These are phyloP conservation scores for Theretra japonica DNA, from an alignment of 2,888 invertebrate species.

Conservation along the genomic window DNA sequence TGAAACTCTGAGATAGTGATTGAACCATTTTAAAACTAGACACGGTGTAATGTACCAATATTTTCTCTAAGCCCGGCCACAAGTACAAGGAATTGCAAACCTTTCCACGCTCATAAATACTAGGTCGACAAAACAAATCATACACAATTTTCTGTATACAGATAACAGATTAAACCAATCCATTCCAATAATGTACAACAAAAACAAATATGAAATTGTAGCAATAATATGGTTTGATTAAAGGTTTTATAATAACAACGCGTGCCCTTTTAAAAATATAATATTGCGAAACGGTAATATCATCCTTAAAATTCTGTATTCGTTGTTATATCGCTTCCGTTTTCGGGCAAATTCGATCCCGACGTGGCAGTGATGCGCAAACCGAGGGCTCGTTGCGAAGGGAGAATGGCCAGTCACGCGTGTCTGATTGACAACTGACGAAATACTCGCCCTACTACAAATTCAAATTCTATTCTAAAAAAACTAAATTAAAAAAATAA, in stretches of 20 bases:
- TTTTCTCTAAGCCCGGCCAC: too few species aligned
- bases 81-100: too few species aligned
- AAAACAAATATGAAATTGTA: not conserved
- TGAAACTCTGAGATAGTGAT: too few species aligned
- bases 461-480: conserved; percentile 9
- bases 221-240: not conserved
- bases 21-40: too few species aligned
- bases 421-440: conserved; percentile 72
- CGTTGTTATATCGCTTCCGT: conserved; percentile 57
- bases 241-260: not conserved
- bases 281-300: conserved; percentile 47
- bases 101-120: too few species aligned
- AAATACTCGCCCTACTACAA: conserved; percentile 50
- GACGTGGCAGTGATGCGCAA: conserved; percentile 57
- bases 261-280: conserved; percentile 37
- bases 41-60: too few species aligned
- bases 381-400: conserved; percentile 48
- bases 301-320: conserved; percentile 46
- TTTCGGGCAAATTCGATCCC: conserved; percentile 64
- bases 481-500: conserved; percentile 12
- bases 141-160: too few species aligned
- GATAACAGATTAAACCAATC: too few species aligned
- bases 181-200: not conserved
- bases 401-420: conserved; percentile 65
- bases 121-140: too few species aligned